phyloP scores from a whole-genome alignment of 2,797 vertebrate species.

The Margarornis squamiger region DNA sequence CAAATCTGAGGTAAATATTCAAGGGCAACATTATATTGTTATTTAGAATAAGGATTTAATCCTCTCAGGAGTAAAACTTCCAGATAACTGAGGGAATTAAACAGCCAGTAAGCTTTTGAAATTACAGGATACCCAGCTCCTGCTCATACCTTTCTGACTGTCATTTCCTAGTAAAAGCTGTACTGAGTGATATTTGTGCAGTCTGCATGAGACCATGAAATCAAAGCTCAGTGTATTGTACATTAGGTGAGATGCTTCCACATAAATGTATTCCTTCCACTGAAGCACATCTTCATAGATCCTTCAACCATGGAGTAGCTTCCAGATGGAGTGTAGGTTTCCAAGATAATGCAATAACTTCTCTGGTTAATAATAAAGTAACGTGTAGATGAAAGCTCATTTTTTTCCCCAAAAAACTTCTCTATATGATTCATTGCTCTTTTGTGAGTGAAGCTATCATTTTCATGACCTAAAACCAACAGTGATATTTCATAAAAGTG shows the following conservation, averaged over 20 bases:
- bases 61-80: background rate
- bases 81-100: background rate
- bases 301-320: conserved; percentile 28
- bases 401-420: background rate
- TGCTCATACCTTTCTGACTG: background rate
- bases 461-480: background rate
- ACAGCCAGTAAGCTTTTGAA: conserved; percentile 8
- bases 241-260: conserved; percentile 14
- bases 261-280: conserved; percentile 47
- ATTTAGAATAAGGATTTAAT: conserved; percentile 27
- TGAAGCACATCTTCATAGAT: conserved; percentile 29
- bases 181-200: conserved; percentile 50
- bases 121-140: background rate
- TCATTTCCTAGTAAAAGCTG: conserved; percentile 24
- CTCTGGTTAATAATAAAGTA: conserved; percentile 46
- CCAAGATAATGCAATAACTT: conserved; percentile 57
- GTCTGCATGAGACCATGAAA: conserved; percentile 57
- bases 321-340: conserved; percentile 46
- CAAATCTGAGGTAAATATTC: background rate
- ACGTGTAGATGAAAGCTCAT: conserved; percentile 21
- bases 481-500: conserved; percentile 2
- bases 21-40: background rate
- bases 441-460: conserved; percentile 9
- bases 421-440: conserved; percentile 7
- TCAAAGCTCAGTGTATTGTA: conserved; percentile 32